A percentile compares a stretch with the other conserved stretches of the same genome.
Conservation (phyloP, 2,888 invertebrate genomes). For the Dryococelus australis region DNA sequence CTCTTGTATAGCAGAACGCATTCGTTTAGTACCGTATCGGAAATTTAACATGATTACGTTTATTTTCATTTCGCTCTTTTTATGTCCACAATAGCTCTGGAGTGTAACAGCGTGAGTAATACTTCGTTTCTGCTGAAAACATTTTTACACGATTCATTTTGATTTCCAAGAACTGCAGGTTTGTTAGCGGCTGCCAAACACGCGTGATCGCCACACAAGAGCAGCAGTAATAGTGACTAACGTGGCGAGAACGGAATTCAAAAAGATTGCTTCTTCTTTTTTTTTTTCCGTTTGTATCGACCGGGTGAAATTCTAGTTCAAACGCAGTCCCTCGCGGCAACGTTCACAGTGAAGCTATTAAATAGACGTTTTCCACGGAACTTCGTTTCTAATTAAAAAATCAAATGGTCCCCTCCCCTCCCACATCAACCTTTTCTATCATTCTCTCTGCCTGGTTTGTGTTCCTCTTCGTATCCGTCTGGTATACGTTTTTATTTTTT, state of each 20-base stretch:
- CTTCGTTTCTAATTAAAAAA: conserved; percentile 5
- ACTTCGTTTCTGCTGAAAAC: background rate
- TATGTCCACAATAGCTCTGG: too few relatives aligned
- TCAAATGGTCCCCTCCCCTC: background rate
- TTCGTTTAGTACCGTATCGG: too few relatives aligned
- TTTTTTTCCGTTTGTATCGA: background rate
- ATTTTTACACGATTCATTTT: background rate
- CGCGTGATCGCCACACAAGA: background rate
- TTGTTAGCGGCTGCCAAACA: background rate
- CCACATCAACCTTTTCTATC: background rate
- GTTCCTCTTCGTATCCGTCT: background rate
- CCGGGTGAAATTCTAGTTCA: background rate
- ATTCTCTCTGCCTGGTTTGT: background rate
- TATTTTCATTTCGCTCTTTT: too few relatives aligned
- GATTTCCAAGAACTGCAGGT: background rate
- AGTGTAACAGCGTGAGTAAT: too few relatives aligned
- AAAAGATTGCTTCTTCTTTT: too few relatives aligned
- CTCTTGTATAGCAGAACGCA: too few relatives aligned
- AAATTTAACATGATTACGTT: too few relatives aligned
- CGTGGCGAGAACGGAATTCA: background rate
- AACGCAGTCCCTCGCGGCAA: background rate
- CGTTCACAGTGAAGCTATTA: background rate
- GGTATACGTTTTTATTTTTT: background rate
- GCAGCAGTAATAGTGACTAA: background rate
- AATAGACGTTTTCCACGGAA: background rate